These are phyloP conservation scores for Epinephelus awoara DNA, from an alignment of 2,797 vertebrate species.

Conservation along the genomic window DNA sequence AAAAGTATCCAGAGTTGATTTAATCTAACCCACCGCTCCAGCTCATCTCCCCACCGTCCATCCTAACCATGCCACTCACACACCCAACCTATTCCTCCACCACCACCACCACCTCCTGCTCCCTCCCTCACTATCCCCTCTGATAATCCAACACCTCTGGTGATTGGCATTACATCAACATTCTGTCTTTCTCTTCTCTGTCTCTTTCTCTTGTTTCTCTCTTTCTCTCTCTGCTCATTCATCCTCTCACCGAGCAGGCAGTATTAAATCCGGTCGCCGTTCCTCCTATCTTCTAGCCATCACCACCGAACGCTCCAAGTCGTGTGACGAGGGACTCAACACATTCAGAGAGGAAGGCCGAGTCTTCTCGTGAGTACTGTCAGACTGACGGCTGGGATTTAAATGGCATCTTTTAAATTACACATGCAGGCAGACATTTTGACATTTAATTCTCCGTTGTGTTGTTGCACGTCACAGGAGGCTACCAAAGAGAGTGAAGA, in stretches of 20 bases:
- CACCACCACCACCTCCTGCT: not conserved
- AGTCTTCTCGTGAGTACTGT: constrained; percentile 88
- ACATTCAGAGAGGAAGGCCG: constrained; percentile 93
- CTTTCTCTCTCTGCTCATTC: constrained; percentile 54
- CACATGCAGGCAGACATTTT: not conserved
- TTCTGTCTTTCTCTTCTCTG: constrained; percentile 65
- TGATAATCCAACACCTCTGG: constrained; percentile 69
- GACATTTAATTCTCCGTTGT: not conserved
- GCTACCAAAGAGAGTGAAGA: constrained; percentile 94
- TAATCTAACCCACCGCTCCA: constrained; percentile 41
- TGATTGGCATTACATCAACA: constrained; percentile 81
- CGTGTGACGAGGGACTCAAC: constrained; percentile 97
- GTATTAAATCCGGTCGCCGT: constrained; percentile 94
- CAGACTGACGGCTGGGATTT: not conserved
- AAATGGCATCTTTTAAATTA: not conserved
- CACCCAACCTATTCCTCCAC: not conserved
- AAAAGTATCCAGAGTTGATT: constrained; percentile 28
- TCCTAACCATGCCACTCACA: constrained; percentile 14
- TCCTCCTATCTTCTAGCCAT: constrained; percentile 98
- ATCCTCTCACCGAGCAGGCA: constrained; percentile 86
- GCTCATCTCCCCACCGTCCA: constrained; percentile 44
- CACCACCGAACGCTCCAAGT: constrained; percentile 97
- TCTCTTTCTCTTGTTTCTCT: constrained; percentile 32
- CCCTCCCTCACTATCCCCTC: constrained; percentile 40
- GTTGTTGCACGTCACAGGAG: constrained; percentile 84